Conservation (phyloP, 2,113 vertebrate genomes). For the Noturus placidus region DNA sequence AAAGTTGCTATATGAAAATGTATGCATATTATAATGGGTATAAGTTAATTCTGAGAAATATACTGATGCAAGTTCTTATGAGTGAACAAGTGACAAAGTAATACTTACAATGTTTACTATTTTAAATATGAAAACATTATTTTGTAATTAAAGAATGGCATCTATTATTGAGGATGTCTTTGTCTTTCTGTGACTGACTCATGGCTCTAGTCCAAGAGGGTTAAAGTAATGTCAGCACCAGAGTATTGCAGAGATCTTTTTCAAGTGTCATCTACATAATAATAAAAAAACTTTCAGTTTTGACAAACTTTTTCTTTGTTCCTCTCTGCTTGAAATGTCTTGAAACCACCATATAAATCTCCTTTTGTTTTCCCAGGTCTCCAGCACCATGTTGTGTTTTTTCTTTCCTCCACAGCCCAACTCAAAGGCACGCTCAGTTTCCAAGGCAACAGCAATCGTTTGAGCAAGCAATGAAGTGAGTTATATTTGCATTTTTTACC, state of each 20-base stretch:
- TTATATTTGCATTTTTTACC: slow-evolving; percentile 48
- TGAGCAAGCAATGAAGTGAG: slow-evolving; percentile 33
- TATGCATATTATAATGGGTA: not conserved
- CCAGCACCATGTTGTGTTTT: slow-evolving; percentile 28
- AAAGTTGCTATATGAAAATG: not conserved
- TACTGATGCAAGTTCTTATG: not conserved
- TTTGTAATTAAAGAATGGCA: not conserved
- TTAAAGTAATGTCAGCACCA: not conserved
- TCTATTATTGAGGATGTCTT: not conserved
- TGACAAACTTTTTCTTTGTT: slow-evolving; percentile 1
- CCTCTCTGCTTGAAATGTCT: slow-evolving; percentile 6
- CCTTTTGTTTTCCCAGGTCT: slow-evolving; percentile 34
- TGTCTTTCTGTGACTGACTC: not conserved
- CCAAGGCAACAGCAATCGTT: slow-evolving; percentile 43
- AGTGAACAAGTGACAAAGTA: not conserved
- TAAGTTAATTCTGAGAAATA: not conserved
- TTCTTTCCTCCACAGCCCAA: slow-evolving; percentile 24
- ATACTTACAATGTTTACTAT: not conserved
- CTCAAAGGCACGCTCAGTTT: slow-evolving; percentile 41
- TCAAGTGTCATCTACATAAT: not conserved
- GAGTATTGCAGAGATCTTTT: not conserved
- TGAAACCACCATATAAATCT: slow-evolving; percentile 29
- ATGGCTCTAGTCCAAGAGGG: not conserved
- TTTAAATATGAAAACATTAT: not conserved
- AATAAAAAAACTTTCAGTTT: not conserved